Percentiles rank a stretch among this genome's conserved stretches.
These are phyloP conservation scores for Cephalopterus ornatus DNA, from an alignment of 2,113 vertebrate genomes.

Conservation along the genomic window DNA sequence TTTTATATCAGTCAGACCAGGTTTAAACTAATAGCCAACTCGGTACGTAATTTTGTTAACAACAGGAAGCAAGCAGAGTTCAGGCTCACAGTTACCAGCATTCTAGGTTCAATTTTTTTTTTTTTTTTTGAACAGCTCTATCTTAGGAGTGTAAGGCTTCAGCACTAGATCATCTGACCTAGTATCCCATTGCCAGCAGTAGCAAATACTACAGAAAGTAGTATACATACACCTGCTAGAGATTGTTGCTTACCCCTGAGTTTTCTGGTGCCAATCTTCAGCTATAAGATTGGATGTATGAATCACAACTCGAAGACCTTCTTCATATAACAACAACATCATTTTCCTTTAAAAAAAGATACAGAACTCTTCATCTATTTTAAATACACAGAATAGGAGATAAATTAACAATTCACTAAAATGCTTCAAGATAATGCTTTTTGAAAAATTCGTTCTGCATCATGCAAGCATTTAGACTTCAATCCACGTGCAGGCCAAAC, in stretches of 20 bases:
- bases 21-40: neutral
- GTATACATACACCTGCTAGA: neutral
- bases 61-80: neutral
- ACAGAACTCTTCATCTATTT: neutral
- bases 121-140: neutral
- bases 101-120: neutral
- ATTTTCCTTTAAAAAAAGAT: slow-evolving; percentile 83
- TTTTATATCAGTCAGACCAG: neutral
- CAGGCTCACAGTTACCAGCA: neutral
- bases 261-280: slow-evolving; percentile 97
- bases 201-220: neutral
- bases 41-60: neutral
- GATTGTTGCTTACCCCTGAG: slow-evolving; percentile 84
- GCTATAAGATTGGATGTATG: slow-evolving; percentile 94
- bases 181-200: neutral
- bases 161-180: neutral
- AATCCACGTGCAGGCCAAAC: neutral
- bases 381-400: neutral
- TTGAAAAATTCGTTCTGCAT: neutral
- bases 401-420: neutral
- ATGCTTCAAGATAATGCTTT: neutral
- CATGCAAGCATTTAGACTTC: neutral
- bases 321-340: slow-evolving; percentile 94
- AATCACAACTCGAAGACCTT: slow-evolving; percentile 94
- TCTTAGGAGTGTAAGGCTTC: neutral